These are phyloP conservation scores for Hipparchia semele DNA, from an alignment of 2,888 invertebrate genomes.

Conservation along the genomic window DNA sequence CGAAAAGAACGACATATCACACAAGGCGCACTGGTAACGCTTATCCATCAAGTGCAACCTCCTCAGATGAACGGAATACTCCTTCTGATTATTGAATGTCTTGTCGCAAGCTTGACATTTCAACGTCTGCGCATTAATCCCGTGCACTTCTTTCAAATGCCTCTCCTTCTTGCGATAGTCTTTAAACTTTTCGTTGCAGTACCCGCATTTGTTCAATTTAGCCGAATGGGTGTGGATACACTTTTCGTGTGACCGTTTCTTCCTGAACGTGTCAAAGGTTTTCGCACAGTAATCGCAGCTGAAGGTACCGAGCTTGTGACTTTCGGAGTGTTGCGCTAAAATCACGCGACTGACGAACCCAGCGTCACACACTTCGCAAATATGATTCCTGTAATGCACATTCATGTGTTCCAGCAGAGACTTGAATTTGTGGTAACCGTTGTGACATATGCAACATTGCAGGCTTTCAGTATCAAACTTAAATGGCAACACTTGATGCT, in stretches of 20 bases:
- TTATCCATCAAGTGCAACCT: slow-evolving; percentile 63
- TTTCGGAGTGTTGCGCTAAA: slow-evolving; percentile 56
- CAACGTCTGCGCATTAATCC: slow-evolving; percentile 44
- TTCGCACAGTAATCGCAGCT: slow-evolving; percentile 68
- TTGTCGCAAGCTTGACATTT: slow-evolving; percentile 63
- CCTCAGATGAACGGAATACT: slow-evolving; percentile 57
- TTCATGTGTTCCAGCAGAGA: slow-evolving; percentile 68
- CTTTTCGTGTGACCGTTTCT: slow-evolving; percentile 70
- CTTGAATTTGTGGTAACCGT: slow-evolving; percentile 50
- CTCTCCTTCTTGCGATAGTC: slow-evolving; percentile 55
- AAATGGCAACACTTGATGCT: slow-evolving; percentile 57
- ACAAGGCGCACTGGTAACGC: slow-evolving; percentile 43
- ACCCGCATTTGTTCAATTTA: slow-evolving; percentile 57
- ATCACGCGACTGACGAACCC: slow-evolving; percentile 62
- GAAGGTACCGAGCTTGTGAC: slow-evolving; percentile 59
- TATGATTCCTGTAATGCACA: slow-evolving; percentile 62
- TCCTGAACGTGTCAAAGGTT: slow-evolving; percentile 71
- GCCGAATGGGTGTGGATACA: slow-evolving; percentile 61
- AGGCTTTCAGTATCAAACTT: slow-evolving; percentile 50
- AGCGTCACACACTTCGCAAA: slow-evolving; percentile 62
- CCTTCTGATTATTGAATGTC: slow-evolving; percentile 51
- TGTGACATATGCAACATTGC: slow-evolving; percentile 48
- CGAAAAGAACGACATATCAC: slow-evolving; percentile 58
- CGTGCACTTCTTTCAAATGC: slow-evolving; percentile 58
- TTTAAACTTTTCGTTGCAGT: slow-evolving; percentile 60